These are phyloP conservation scores for Limulus polyphemus DNA, from an alignment of 2,888 invertebrate species.

Conservation along the genomic window DNA sequence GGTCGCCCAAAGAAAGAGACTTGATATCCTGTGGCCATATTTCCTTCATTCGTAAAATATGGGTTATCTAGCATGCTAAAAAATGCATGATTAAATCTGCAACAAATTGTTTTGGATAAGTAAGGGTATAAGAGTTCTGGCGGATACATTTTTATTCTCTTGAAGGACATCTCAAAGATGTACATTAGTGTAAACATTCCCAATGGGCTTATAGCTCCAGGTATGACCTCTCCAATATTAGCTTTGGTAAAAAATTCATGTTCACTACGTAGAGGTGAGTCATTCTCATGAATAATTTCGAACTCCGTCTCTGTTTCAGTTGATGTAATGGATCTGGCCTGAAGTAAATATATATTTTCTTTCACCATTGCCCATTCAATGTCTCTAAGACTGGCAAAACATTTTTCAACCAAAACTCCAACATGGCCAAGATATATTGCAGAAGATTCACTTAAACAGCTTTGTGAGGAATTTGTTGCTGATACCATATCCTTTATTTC, in stretches of 20 bases:
- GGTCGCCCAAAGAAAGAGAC: too few species aligned
- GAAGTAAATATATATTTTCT: not conserved
- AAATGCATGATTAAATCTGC: too few species aligned
- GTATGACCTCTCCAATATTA: constrained; percentile 23
- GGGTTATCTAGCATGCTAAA: too few species aligned
- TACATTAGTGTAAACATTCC: constrained; percentile 2
- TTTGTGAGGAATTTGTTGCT: not conserved
- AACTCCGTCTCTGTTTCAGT: constrained; percentile 54
- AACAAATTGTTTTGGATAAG: too few species aligned
- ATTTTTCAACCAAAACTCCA: constrained; percentile 36
- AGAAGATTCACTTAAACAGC: constrained; percentile 46
- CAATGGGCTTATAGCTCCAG: constrained; percentile 16
- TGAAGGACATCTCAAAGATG: too few species aligned
- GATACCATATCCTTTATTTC: too few species aligned
- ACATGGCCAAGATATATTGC: constrained; percentile 46
- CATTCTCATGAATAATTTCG: constrained; percentile 65
- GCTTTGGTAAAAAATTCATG: constrained; percentile 20
- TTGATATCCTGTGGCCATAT: too few species aligned
- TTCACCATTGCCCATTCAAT: not conserved
- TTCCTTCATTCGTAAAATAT: too few species aligned
- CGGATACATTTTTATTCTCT: too few species aligned
- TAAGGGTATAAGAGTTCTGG: too few species aligned
- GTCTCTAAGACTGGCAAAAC: not conserved
- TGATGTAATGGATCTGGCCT: constrained; percentile 57
- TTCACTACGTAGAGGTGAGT: constrained; percentile 33